Evolutionary conservation across 2,113 vertebrate species (phyloP).

Genomic region (Aythya baeri): DNA sequence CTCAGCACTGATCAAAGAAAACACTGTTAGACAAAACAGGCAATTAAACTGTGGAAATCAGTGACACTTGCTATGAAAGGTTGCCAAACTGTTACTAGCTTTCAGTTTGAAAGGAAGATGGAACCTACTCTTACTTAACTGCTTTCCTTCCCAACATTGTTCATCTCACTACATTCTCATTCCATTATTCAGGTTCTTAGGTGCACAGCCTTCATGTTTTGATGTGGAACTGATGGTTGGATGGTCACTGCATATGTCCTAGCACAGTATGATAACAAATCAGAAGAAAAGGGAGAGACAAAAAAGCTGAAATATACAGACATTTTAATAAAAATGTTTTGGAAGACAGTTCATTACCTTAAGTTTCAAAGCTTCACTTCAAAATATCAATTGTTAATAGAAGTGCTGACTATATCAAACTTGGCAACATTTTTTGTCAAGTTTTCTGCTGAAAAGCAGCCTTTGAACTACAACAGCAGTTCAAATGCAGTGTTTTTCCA

Average conservation of each 20-base stretch:
- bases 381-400: neutral
- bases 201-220: neutral
- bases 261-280: neutral
- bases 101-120: neutral
- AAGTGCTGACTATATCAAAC: slow-evolving; percentile 1
- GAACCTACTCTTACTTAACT: neutral
- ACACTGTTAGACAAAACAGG: neutral
- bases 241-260: neutral
- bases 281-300: neutral
- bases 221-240: neutral
- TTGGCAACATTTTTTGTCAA: slow-evolving; percentile 1
- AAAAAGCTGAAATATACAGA: neutral
- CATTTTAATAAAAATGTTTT: neutral
- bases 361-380: slow-evolving; percentile 29
- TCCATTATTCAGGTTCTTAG: neutral
- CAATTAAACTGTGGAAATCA: neutral
- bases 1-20: neutral
- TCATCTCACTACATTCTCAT: neutral
- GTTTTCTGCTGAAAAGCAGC: neutral
- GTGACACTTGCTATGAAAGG: neutral
- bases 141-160: neutral
- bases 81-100: neutral
- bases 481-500: neutral
- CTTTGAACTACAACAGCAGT: neutral
- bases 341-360: neutral